A percentile compares a stretch with the other conserved stretches of the same genome.
Conservation (phyloP, 23 tunicate species). For the Oikopleura vanhoeffeni region DNA sequence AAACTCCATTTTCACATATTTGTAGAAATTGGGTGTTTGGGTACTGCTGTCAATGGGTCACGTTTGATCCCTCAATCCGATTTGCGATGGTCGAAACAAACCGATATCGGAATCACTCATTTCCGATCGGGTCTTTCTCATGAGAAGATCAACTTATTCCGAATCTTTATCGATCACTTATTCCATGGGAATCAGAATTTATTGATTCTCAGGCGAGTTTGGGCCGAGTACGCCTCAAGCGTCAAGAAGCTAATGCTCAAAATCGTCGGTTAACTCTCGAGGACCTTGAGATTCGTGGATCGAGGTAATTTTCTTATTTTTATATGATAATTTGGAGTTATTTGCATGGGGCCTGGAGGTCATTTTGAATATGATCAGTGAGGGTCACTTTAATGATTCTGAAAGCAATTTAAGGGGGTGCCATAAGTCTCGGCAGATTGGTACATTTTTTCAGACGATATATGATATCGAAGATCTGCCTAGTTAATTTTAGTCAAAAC, state of each 20-base stretch:
- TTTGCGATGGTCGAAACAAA: conserved; percentile 97
- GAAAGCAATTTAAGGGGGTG: too few species aligned
- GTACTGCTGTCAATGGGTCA: conserved; percentile 99
- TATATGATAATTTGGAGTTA: too few species aligned
- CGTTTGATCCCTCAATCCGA: conserved; percentile 93
- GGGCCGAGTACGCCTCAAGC: conserved; percentile 95
- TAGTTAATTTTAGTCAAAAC: too few species aligned
- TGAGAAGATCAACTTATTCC: conserved; percentile 98
- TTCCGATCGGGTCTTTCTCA: conserved; percentile 98
- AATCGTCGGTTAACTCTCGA: conserved; percentile 97
- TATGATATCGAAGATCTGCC: too few species aligned
- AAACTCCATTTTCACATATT: too few species aligned
- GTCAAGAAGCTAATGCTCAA: conserved; percentile 99
- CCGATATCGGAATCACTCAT: conserved; percentile 97
- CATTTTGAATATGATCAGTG: too few species aligned
- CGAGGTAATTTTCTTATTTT: too few species aligned
- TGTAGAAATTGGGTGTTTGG: conserved; percentile 83
- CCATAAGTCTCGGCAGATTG: too few species aligned
- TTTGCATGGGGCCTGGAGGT: too few species aligned
- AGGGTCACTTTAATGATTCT: too few species aligned
- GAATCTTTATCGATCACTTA: conserved; percentile 77
- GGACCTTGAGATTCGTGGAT: conserved; percentile 98
- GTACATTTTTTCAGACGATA: too few species aligned
- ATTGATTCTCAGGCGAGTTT: conserved; percentile 96
- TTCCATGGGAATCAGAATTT: conserved; percentile 99